A percentile compares a stretch with the other conserved stretches of the same genome.
Evolutionary conservation across 2,797 vertebrate species (phyloP).

Genomic region (Psittacula derbiana): DNA sequence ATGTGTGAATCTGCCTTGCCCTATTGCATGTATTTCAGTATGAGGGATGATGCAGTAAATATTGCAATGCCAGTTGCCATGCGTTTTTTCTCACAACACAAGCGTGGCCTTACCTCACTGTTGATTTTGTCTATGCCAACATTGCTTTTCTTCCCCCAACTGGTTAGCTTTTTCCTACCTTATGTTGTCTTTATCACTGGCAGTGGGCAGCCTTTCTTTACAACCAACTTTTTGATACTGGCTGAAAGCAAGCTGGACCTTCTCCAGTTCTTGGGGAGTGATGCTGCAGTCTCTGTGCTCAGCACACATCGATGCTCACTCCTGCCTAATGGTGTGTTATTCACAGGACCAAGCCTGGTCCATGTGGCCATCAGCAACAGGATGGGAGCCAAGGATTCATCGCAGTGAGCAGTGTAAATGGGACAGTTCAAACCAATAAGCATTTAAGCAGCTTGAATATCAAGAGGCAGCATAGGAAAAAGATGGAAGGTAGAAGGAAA

Average conservation of each 20-base stretch:
- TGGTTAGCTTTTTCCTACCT: not conserved
- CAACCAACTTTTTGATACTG: not conserved
- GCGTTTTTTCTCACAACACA: not conserved
- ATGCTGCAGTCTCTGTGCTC: not conserved
- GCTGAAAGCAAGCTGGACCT: not conserved
- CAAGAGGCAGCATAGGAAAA: not conserved
- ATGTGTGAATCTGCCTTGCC: not conserved
- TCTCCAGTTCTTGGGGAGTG: not conserved
- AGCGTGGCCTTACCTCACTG: not conserved
- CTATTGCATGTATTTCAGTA: not conserved
- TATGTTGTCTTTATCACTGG: not conserved
- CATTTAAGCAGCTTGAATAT: not conserved
- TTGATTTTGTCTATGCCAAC: not conserved
- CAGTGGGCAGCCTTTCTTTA: not conserved
- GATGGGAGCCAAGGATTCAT: not conserved
- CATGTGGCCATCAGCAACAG: not conserved
- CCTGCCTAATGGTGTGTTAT: conserved; percentile 22
- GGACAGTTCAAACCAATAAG: not conserved
- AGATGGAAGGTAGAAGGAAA: not conserved
- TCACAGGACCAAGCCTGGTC: not conserved
- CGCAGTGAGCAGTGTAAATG: not conserved
- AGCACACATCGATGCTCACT: not conserved
- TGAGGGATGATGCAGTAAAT: not conserved
- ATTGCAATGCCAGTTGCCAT: not conserved
- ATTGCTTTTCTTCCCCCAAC: not conserved